A percentile compares a stretch with the other conserved stretches of the same genome.
phyloP scores from a whole-genome alignment of 2,113 vertebrate species.

The Camelus dromedarius region DNA sequence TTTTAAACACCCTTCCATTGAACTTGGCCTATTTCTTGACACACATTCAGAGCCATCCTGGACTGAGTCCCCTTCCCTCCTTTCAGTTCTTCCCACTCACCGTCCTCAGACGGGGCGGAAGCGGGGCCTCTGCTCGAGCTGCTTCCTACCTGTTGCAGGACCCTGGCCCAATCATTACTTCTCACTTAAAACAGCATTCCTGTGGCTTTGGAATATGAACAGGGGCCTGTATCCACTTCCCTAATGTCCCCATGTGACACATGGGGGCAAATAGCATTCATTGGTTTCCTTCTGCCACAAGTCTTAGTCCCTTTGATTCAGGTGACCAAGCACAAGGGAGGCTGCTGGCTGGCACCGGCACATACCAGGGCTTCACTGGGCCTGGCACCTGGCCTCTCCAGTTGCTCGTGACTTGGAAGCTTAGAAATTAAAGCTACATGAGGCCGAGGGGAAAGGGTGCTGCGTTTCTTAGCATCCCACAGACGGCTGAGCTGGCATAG shows the following conservation, averaged over 20 bases:
- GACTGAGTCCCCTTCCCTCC: neutral
- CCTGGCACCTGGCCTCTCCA: neutral
- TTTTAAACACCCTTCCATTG: neutral
- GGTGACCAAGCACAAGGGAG: neutral
- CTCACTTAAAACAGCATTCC: conserved; percentile 1
- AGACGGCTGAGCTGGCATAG: neutral
- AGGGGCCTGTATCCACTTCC: neutral
- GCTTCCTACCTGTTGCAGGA: neutral
- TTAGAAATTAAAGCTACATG: neutral
- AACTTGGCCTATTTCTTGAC: neutral
- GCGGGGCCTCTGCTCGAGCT: neutral
- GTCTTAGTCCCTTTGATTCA: neutral
- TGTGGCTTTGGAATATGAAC: conserved; percentile 1
- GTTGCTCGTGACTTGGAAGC: neutral
- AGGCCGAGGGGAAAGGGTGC: neutral
- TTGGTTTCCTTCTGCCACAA: neutral
- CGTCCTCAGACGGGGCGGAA: accelerated
- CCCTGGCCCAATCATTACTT: neutral
- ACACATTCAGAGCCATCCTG: neutral
- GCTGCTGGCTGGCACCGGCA: neutral
- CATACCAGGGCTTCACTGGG: neutral
- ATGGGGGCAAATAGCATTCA: neutral
- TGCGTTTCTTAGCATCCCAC: neutral
- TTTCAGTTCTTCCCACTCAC: neutral
- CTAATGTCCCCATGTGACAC: neutral